A percentile compares a stretch with the other conserved stretches of the same genome.
Conservation (phyloP, 2,797 vertebrate species). For the Onychomys torridus region DNA sequence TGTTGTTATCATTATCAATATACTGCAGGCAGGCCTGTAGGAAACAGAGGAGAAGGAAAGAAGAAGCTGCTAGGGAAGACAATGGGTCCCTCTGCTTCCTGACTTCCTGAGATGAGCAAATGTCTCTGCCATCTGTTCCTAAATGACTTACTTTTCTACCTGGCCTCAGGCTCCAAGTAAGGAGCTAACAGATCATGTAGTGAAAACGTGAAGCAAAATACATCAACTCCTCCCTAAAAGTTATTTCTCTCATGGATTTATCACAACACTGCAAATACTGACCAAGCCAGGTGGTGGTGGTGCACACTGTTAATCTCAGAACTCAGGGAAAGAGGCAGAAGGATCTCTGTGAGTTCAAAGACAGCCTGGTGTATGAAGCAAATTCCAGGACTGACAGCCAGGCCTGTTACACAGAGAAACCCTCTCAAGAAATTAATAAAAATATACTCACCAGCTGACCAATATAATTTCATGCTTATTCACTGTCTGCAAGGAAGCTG, state of each 20-base stretch:
- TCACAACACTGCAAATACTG: background rate
- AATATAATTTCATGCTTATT: background rate
- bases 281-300: background rate
- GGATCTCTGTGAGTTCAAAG: background rate
- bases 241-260: background rate
- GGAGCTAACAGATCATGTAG: too few species aligned
- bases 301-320: background rate
- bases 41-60: background rate
- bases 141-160: background rate
- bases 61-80: background rate
- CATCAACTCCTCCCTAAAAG: background rate
- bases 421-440: background rate
- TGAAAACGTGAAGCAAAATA: background rate
- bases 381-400: background rate
- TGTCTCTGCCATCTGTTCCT: background rate
- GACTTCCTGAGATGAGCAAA: too few species aligned
- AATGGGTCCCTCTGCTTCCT: background rate
- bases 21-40: rapidly evolving
- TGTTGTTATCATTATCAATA: background rate
- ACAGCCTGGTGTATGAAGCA: background rate
- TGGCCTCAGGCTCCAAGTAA: background rate
- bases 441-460: background rate
- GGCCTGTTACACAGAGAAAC: background rate
- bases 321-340: background rate
- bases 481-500: background rate